These are phyloP conservation scores for Sinhomidia bicolor DNA, from an alignment of 2,888 invertebrate genomes.

Conservation along the genomic window DNA sequence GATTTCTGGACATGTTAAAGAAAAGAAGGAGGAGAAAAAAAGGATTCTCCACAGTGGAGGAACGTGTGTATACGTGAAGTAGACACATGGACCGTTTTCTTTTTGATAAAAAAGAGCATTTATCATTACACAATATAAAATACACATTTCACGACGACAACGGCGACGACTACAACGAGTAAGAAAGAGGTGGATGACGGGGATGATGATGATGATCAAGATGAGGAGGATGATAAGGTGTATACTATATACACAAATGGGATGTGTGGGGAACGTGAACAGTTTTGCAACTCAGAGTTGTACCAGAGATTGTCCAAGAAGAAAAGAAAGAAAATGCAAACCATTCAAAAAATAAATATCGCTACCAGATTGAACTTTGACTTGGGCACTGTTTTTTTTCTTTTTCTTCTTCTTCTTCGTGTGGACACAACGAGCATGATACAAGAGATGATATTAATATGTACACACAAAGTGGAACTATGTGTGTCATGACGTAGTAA, in stretches of 20 bases:
- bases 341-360: background rate
- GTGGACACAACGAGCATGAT: background rate
- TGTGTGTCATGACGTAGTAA: too few relatives aligned
- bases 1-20: too few relatives aligned
- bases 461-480: background rate
- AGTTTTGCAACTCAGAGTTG: too few relatives aligned
- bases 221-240: background rate
- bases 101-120: slow-evolving; percentile 10
- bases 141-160: slow-evolving; percentile 7
- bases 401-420: background rate
- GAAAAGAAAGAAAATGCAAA: background rate
- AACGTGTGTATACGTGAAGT: background rate
- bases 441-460: background rate
- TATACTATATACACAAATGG: too few relatives aligned
- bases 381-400: background rate
- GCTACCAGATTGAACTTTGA: slow-evolving; percentile 25
- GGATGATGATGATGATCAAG: background rate
- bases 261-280: too few relatives aligned
- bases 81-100: slow-evolving; percentile 3
- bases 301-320: too few relatives aligned
- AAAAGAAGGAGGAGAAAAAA: too few relatives aligned
- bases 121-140: slow-evolving; percentile 3
- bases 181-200: too few relatives aligned
- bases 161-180: too few relatives aligned
- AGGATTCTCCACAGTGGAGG: too few relatives aligned